Percentiles rank a stretch among this genome's conserved stretches.
Conservation (phyloP, 2,888 invertebrate genomes). For the Monopis laevigella region DNA sequence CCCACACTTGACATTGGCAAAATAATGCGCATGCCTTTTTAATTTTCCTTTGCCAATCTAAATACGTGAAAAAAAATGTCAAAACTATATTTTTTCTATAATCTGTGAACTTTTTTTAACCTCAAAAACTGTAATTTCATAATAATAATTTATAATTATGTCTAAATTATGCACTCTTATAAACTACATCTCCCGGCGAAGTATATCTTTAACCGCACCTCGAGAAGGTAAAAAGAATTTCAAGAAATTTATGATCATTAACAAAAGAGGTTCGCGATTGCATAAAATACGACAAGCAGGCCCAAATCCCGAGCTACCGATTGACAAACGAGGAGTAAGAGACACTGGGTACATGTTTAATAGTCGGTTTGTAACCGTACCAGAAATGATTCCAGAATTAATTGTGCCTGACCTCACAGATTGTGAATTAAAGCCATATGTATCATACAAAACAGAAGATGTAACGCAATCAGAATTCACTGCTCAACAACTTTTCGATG, state of each 20-base stretch:
- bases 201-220: slow-evolving; percentile 42
- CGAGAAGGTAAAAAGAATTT: slow-evolving; percentile 82
- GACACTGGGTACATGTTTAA: slow-evolving; percentile 67
- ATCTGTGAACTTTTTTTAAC: slow-evolving; percentile 3
- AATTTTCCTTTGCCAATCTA: no score
- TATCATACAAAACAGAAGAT: slow-evolving; percentile 84
- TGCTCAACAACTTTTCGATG: slow-evolving; percentile 82
- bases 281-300: slow-evolving; percentile 71
- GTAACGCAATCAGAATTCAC: slow-evolving; percentile 85
- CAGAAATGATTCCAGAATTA: slow-evolving; percentile 92
- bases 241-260: slow-evolving; percentile 77
- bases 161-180: slow-evolving; percentile 39
- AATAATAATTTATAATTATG: slow-evolving; percentile 31
- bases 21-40: no score
- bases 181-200: slow-evolving; percentile 40
- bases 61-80: no score
- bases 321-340: slow-evolving; percentile 77
- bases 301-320: slow-evolving; percentile 71
- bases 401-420: slow-evolving; percentile 89
- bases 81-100: no score
- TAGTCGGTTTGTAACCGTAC: slow-evolving; percentile 70
- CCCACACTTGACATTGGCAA: no score
- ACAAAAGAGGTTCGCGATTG: slow-evolving; percentile 77
- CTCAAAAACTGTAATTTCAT: not conserved
- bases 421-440: slow-evolving; percentile 92